phyloP scores from a whole-genome alignment of 2,888 invertebrate genomes.

The Lochmaea capreae region DNA sequence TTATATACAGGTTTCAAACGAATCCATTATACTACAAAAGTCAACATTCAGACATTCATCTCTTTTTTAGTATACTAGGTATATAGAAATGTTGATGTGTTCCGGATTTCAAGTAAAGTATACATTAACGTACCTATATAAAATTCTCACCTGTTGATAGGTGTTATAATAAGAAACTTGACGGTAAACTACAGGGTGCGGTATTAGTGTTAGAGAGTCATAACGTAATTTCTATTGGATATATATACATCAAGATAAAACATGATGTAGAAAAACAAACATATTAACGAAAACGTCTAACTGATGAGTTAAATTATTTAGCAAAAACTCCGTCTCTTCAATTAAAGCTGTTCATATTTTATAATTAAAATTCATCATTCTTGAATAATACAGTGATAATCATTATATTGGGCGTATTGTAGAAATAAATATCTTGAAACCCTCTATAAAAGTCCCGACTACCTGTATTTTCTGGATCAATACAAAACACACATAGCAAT shows the following conservation, averaged over 20 bases:
- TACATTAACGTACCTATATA: not conserved
- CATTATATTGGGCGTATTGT: no score
- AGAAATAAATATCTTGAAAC: no score
- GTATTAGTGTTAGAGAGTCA: not conserved
- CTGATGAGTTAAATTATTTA: no score
- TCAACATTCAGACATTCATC: not conserved
- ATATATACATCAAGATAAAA: no score
- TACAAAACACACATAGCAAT: not conserved
- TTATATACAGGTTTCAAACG: no score
- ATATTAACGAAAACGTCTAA: no score
- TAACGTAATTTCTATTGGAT: not conserved
- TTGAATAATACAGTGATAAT: no score
- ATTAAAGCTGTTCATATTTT: no score
- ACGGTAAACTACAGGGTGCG: not conserved
- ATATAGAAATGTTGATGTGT: conserved; percentile 1
- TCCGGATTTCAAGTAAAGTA: not conserved
- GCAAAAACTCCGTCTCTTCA: no score
- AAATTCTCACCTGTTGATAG: not conserved
- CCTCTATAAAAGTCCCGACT: conserved; percentile 1
- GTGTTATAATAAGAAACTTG: not conserved
- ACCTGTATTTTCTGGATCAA: not conserved
- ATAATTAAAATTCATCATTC: no score
- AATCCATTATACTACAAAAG: not conserved
- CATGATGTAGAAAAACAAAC: no score
- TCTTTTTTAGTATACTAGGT: not conserved